phyloP scores from a whole-genome alignment of 2,797 vertebrate species.

The Falco peregrinus region DNA sequence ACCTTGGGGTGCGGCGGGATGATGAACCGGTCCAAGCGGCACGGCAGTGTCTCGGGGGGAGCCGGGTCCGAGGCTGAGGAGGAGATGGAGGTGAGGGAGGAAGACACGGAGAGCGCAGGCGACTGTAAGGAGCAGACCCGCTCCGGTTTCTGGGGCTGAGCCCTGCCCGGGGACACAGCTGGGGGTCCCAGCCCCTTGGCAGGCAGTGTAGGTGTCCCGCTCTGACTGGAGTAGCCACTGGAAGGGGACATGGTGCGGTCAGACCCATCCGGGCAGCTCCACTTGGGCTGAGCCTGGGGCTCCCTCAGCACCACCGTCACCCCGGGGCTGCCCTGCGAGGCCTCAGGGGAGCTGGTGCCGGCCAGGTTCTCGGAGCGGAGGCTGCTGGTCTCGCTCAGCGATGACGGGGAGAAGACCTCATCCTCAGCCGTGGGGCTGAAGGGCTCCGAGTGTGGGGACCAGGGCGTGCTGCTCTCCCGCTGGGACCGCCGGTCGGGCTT shows the following conservation, averaged over 20 bases:
- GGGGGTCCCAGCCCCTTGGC: slow-evolving; percentile 80
- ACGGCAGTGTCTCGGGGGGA: slow-evolving; percentile 57
- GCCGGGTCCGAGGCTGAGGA: slow-evolving; percentile 83
- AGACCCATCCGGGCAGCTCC: slow-evolving; percentile 68
- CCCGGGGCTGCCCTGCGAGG: not conserved
- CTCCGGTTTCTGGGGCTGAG: slow-evolving; percentile 86
- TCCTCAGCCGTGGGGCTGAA: slow-evolving; percentile 47
- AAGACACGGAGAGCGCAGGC: slow-evolving; percentile 83
- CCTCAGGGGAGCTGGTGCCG: slow-evolving; percentile 45
- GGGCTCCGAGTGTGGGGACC: slow-evolving; percentile 51
- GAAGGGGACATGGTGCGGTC: slow-evolving; percentile 96
- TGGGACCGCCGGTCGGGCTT: slow-evolving; percentile 69
- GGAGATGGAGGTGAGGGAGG: slow-evolving; percentile 88
- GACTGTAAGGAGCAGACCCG: slow-evolving; percentile 83
- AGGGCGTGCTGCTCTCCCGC: not conserved
- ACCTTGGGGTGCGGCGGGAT: slow-evolving; percentile 93
- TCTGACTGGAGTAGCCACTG: slow-evolving; percentile 97
- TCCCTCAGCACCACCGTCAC: not conserved
- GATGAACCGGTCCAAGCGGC: slow-evolving; percentile 75
- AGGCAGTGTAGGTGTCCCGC: slow-evolving; percentile 91
- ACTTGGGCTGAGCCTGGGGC: slow-evolving; percentile 46
- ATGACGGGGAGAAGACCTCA: slow-evolving; percentile 48
- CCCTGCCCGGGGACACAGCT: slow-evolving; percentile 80
- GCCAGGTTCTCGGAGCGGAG: slow-evolving; percentile 30
- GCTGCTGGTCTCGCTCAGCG: slow-evolving; percentile 53